Conservation (phyloP, 2,113 vertebrate species). For the Phalacrocorax aristotelis region DNA sequence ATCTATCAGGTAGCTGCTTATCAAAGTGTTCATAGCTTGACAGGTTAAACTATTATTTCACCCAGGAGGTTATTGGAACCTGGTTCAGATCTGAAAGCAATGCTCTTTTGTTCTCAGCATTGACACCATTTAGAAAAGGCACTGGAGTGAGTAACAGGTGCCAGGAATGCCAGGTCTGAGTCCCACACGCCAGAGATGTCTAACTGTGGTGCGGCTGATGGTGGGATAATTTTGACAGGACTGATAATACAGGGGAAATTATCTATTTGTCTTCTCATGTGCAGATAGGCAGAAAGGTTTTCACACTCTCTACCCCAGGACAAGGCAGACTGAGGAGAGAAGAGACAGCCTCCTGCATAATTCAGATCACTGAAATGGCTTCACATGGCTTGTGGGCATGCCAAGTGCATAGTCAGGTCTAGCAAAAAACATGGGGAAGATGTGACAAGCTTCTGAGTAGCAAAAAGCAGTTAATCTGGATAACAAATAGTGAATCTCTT, state of each 20-base stretch:
- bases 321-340: neutral
- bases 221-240: neutral
- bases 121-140: neutral
- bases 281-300: neutral
- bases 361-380: neutral
- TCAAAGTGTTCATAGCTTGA: neutral
- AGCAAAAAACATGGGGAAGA: neutral
- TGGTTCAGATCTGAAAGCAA: neutral
- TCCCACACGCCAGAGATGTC: neutral
- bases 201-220: neutral
- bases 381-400: neutral
- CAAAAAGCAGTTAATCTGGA: neutral
- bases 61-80: neutral
- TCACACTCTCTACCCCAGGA: neutral
- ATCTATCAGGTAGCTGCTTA: neutral
- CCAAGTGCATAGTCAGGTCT: neutral
- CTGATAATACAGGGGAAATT: neutral
- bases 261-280: neutral
- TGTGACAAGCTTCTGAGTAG: neutral
- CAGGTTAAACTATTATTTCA: neutral
- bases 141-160: neutral
- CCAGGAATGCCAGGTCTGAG: neutral
- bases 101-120: neutral
- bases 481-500: neutral
- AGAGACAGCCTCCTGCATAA: neutral